Evolutionary conservation across 30 jellyfish, hydroid and myxozoan genomes (phyloP).

Genomic region (Pseudorhiza aurosa): DNA sequence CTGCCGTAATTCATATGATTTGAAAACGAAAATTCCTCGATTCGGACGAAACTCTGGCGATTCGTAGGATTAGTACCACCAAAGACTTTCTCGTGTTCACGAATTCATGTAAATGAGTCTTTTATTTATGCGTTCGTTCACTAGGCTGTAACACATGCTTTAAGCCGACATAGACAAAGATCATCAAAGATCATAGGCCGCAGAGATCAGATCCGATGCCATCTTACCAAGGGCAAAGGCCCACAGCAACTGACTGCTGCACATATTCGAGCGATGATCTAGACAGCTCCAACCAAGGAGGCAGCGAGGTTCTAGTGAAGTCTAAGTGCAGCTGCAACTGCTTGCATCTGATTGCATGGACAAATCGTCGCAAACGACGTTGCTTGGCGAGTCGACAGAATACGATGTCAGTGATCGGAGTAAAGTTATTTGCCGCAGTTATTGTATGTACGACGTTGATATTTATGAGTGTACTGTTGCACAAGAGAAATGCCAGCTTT

Average conservation of each 20-base stretch:
- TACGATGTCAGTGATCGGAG: slow-evolving; percentile 9
- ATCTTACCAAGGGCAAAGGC: slow-evolving; percentile 1
- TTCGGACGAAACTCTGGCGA: too few relatives aligned
- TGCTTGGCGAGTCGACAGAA: slow-evolving; percentile 34
- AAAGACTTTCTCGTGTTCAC: too few relatives aligned
- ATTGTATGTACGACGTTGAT: neutral
- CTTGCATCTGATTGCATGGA: neutral
- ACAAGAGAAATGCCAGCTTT: neutral
- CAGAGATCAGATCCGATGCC: slow-evolving; percentile 29
- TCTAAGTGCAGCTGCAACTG: slow-evolving; percentile 26
- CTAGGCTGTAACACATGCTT: neutral
- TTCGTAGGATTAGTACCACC: too few relatives aligned
- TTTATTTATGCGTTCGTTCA: slow-evolving; percentile 8
- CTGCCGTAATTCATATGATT: too few relatives aligned
- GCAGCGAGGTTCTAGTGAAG: neutral
- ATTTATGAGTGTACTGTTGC: neutral
- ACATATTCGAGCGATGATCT: slow-evolving; percentile 11
- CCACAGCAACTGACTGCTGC: neutral
- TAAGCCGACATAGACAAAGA: slow-evolving; percentile 28
- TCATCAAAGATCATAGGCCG: slow-evolving; percentile 41
- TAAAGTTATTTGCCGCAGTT: neutral
- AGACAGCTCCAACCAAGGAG: neutral
- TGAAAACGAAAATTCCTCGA: too few relatives aligned
- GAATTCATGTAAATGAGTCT: too few relatives aligned
- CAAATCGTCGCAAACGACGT: slow-evolving; percentile 27